Base-by-base conservation (phyloP, 2,888 invertebrate genomes). In the Hipparchia semele region DNA sequence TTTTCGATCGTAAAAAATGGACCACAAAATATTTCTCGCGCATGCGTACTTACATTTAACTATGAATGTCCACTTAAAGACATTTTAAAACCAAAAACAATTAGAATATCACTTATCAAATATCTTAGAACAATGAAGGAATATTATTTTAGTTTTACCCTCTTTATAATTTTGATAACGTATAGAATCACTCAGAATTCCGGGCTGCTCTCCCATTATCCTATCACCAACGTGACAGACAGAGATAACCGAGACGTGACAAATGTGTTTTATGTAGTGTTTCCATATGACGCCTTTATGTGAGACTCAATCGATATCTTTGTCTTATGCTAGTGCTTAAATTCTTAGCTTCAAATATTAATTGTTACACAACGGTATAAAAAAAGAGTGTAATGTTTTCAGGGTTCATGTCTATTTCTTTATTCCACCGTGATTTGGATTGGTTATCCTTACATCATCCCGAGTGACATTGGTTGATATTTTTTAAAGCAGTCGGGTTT, bases 191-290 rank as follows among this genome's bases (percentile, higher is more conserved):
- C 85, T 91, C 90, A 86, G 87, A 83, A 91, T 91, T 91, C 91
- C 74, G 79, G 80, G 73, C 79, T 71, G 82, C 79, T 77, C 78
- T 76, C 76, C 86, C 84, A 87, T 90, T 90, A 90, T 87, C 87
- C 71, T 75, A 89, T 90, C 90, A 87, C 83, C 86, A 84, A 83
- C 86, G 87, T 89, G 87, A 88, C 89, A 86, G 87, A 87, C 86
- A 82, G 78, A 86, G 90, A 90, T 90, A 89, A 87, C 81, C 75
- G 78, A 78, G 80, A 87, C 90, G 88, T 91, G 91, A 90, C 87
- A 71, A 71, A 73, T 75, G 73, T 71, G 54, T 58, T 66, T 71
- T 73, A 73, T 73, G 75, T 61, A 65, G 65, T 65, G 65, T 33
- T 4, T 53, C 65, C 65, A 65, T 65, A 73, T 60, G 68, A 56